Percentiles rank a stretch among this genome's conserved stretches.
These are phyloP conservation scores for Theristus sp. DNA, from an alignment of 2,888 invertebrate species.

Conservation along the genomic window DNA sequence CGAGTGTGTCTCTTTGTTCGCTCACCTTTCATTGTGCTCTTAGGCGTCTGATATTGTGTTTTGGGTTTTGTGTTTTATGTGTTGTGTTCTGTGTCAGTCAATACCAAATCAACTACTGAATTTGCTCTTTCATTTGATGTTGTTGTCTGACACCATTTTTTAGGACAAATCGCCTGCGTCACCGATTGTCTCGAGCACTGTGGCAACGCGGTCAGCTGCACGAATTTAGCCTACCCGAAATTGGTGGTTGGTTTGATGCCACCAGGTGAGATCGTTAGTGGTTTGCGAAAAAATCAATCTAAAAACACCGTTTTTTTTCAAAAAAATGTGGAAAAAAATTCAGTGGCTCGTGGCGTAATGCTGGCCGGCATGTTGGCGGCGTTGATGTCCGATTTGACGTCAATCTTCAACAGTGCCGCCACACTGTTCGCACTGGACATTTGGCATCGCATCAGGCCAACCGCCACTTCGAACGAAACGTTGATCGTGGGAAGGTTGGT, in stretches of 20 bases:
- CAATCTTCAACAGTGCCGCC: slow-evolving; percentile 39
- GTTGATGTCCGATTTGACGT: slow-evolving; percentile 39
- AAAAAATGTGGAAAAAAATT: too few relatives aligned
- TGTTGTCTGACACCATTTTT: background rate
- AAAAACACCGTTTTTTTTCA: too few relatives aligned
- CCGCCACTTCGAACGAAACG: slow-evolving; percentile 32
- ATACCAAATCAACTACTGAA: too few relatives aligned
- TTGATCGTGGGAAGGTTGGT: slow-evolving; percentile 34
- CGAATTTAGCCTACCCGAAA: slow-evolving; percentile 37
- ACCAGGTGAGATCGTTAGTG: slow-evolving; percentile 18
- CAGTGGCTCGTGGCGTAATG: slow-evolving; percentile 35
- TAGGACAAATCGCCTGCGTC: slow-evolving; percentile 35
- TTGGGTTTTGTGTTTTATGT: too few relatives aligned
- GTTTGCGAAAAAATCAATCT: too few relatives aligned
- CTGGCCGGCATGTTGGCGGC: slow-evolving; percentile 40
- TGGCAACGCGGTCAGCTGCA: slow-evolving; percentile 32
- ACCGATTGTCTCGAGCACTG: slow-evolving; percentile 34
- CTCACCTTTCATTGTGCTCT: background rate
- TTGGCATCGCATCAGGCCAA: slow-evolving; percentile 31
- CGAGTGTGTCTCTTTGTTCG: slow-evolving; percentile 23
- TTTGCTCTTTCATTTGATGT: background rate
- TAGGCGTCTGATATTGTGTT: background rate
- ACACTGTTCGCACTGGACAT: slow-evolving; percentile 39
- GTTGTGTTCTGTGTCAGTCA: too few relatives aligned
- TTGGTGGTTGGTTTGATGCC: slow-evolving; percentile 36